phyloP scores from a whole-genome alignment of 1,140 invertebrate genomes.

The Nephila pilipes region DNA sequence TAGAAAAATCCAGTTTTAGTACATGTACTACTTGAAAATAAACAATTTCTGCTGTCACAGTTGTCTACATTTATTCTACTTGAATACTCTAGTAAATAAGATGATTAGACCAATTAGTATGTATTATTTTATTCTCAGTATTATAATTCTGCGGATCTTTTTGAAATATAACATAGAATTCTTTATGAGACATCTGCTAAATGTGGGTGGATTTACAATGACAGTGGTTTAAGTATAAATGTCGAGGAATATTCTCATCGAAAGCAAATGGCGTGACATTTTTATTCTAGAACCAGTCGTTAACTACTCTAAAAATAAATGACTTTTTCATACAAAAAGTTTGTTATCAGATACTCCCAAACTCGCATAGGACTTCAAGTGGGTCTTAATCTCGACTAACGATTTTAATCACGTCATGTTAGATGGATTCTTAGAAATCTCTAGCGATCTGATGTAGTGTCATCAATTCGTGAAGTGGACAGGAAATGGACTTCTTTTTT shows the following conservation, averaged over 20 bases:
- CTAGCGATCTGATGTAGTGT: neutral
- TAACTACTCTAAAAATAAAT: conserved; percentile 11
- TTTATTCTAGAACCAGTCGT: neutral
- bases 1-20: too few relatives aligned
- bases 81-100: too few relatives aligned
- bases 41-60: too few relatives aligned
- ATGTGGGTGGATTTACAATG: neutral
- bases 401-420: conserved; percentile 36
- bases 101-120: too few relatives aligned
- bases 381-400: conserved; percentile 24
- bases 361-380: neutral
- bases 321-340: conserved; percentile 8
- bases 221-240: neutral
- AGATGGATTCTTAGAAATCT: neutral
- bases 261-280: neutral
- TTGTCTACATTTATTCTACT: too few relatives aligned
- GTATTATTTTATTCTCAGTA: too few relatives aligned
- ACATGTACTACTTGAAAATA: too few relatives aligned
- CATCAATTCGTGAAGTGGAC: neutral
- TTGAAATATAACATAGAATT: too few relatives aligned
- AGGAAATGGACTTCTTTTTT: neutral
- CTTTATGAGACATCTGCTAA: neutral
- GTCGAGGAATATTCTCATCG: neutral
- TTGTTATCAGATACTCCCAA: conserved; percentile 34
- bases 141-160: too few relatives aligned